phyloP scores from a whole-genome alignment of 2,888 invertebrate genomes.

The Phyto melanocephala region DNA sequence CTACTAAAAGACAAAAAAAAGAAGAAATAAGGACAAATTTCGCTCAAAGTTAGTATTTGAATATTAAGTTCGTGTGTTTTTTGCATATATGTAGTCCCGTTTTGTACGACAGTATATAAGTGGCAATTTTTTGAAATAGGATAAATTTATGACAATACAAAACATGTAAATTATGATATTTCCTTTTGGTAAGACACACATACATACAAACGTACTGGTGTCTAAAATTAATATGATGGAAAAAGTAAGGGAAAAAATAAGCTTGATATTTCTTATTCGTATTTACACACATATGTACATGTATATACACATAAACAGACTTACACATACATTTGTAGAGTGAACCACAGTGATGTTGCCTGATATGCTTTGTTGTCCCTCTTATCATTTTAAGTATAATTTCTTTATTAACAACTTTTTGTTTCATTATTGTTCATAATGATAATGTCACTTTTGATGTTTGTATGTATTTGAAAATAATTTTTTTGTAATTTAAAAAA shows the following conservation, averaged over 20 bases:
- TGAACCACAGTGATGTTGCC: constrained; percentile 25
- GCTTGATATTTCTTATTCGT: background rate
- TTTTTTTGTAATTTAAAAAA: background rate
- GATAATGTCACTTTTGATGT: background rate
- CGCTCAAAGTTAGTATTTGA: background rate
- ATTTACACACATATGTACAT: too few species aligned
- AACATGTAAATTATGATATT: constrained; percentile 59
- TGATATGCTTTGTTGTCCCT: background rate
- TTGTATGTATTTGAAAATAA: background rate
- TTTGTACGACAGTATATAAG: background rate
- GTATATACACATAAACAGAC: too few species aligned
- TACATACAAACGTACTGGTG: too few species aligned
- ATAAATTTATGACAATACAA: constrained; percentile 47
- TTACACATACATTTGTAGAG: background rate
- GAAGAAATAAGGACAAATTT: background rate
- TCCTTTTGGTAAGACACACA: constrained; percentile 5
- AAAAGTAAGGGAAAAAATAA: background rate
- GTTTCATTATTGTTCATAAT: background rate
- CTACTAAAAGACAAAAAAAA: background rate
- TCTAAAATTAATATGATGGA: background rate
- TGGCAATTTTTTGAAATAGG: constrained; percentile 2
- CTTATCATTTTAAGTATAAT: background rate
- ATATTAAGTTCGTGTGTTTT: too few species aligned
- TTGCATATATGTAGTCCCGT: too few species aligned
- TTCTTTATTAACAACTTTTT: constrained; percentile 6